These are phyloP conservation scores for Microplitis deprimator DNA, from an alignment of 2,888 invertebrate species.

Conservation along the genomic window DNA sequence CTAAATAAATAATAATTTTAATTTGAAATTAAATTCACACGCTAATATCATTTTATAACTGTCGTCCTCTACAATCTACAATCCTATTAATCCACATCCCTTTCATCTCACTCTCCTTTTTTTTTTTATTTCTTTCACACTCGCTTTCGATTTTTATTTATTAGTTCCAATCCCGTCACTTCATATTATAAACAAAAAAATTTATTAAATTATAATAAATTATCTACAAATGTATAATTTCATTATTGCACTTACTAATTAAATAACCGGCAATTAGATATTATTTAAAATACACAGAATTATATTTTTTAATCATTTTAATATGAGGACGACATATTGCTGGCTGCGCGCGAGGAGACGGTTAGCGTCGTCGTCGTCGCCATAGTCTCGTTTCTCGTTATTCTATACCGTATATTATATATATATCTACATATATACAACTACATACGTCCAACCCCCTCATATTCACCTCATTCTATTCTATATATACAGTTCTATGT, in stretches of 20 bases:
- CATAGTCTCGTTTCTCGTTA: neutral
- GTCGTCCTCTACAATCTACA: slow-evolving; percentile 2
- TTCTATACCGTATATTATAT: neutral
- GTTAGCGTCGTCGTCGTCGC: slow-evolving; percentile 1
- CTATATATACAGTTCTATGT: neutral
- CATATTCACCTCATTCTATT: neutral
- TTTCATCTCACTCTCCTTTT: slow-evolving; percentile 13
- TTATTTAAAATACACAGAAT: neutral
- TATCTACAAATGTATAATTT: neutral
- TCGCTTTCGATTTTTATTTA: neutral
- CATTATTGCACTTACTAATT: neutral
- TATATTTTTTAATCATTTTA: neutral
- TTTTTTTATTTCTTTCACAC: neutral
- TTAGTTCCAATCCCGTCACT: neutral
- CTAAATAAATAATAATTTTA: neutral
- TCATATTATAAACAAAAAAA: neutral
- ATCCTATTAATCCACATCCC: slow-evolving; percentile 14
- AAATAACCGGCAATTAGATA: neutral
- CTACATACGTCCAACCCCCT: neutral
- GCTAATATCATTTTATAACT: neutral
- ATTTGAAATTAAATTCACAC: neutral
- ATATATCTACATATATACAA: neutral
- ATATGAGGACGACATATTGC: neutral
- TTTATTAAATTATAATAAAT: neutral
- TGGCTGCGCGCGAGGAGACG: neutral